Base-by-base conservation (phyloP, 2,888 invertebrate species). In the Brachyptera risi region DNA sequence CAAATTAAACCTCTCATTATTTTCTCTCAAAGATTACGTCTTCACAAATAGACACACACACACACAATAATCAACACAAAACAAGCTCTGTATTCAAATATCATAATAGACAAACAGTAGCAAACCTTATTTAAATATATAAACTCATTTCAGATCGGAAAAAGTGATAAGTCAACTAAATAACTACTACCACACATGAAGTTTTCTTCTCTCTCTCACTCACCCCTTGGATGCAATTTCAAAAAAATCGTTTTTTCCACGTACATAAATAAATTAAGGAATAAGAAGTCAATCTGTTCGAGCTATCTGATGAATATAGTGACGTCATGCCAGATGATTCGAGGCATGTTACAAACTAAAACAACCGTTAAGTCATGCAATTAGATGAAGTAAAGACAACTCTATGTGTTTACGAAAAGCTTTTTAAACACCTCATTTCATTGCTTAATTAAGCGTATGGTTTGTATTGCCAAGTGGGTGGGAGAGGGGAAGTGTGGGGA, bases 271-370 rank as follows among this genome's bases (percentile, higher is more conserved):
- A 26, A 54, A 5, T 7, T 3, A 47, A n/a, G 31, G 7, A 31
- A 31, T 31, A 7, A 19, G 17, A 3, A 13, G 4, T 35, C 9
- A 15, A 17, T 31, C 51, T 51, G 51, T 51, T 51, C 21, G 35
- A 2, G 19, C 35, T 37, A 37, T 54, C 37, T 54, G 54, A 54
- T 54, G 54, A 54, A 37, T 54, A 47, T 44, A 51, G 50, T 51
- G 54, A 21, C 54, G 35, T 54, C 9, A 54, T n/a, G 54, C 37
- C 51, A 37, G 44, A n/a, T 27, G 49, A 61, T 26, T 58, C 42
- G 31, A 61, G 57, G 31, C 61, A 42, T 61, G 51, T 27, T 50
- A 51, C 24, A 2, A 38, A 57, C 57, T 49, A 58, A 60, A 60
- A 61, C 57, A 57, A 24, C 37, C 61, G 61, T 47, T 49, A 49